Conservation (phyloP, 2,113 vertebrate genomes). For the Chloropsis cyanopogon region DNA sequence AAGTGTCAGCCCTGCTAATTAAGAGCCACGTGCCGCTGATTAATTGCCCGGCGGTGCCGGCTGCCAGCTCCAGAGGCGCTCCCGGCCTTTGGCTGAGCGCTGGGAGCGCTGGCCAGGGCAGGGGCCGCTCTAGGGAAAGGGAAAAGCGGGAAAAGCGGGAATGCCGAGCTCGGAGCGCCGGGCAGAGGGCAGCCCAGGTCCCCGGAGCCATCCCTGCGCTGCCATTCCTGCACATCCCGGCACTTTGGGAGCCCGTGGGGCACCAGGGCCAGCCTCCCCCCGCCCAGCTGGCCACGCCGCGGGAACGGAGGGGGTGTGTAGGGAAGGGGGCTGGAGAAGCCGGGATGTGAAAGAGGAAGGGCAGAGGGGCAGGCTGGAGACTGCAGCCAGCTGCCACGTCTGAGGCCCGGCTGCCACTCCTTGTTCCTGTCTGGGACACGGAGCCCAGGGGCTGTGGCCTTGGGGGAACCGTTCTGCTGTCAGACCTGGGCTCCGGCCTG, state of each 20-base stretch:
- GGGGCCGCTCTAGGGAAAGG: not conserved
- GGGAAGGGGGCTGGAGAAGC: not conserved
- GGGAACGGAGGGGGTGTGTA: not conserved
- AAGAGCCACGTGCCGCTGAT: not conserved
- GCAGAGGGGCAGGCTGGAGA: not conserved
- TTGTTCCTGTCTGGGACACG: not conserved
- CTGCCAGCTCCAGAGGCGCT: not conserved
- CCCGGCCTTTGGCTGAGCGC: not conserved
- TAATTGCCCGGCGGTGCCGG: not conserved
- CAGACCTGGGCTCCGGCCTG: not conserved
- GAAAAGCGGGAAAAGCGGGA: not conserved
- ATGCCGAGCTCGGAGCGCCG: rapidly evolving
- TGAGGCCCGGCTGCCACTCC: not conserved
- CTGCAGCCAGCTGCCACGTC: not conserved
- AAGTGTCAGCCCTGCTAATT: not conserved
- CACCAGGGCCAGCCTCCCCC: not conserved
- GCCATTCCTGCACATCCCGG: rapidly evolving
- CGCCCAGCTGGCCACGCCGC: rapidly evolving
- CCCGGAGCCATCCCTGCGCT: rapidly evolving
- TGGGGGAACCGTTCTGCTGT: not conserved
- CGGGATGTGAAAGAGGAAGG: not conserved
- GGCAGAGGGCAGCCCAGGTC: not conserved
- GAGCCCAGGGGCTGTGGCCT: not conserved
- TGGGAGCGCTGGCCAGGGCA: not conserved
- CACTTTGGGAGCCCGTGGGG: rapidly evolving